A percentile compares a stretch with the other conserved stretches of the same genome.
phyloP scores from a whole-genome alignment of 2,888 invertebrate genomes.

The Temnothorax rugatulus region DNA sequence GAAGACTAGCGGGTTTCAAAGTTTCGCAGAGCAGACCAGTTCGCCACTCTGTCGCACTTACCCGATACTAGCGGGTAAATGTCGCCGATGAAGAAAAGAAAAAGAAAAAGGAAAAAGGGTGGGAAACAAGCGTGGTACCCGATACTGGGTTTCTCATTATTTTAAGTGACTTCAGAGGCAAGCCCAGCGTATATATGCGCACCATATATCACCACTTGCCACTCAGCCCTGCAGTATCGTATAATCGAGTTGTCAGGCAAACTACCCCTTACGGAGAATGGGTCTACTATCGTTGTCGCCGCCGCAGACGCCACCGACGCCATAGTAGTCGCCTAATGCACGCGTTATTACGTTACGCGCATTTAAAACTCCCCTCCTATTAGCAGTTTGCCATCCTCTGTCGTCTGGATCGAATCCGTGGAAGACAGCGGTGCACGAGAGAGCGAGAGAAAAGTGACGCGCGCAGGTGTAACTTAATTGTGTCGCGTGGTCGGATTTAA shows the following conservation, averaged over 20 bases:
- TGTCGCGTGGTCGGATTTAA: slow-evolving; percentile 68
- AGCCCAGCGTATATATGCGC: slow-evolving; percentile 71
- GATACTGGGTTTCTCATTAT: slow-evolving; percentile 77
- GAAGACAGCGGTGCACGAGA: slow-evolving; percentile 45
- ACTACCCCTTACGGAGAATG: slow-evolving; percentile 81
- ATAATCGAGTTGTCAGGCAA: slow-evolving; percentile 84
- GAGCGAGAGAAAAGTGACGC: slow-evolving; percentile 29
- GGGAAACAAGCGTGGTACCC: slow-evolving; percentile 66
- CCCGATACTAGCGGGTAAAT: slow-evolving; percentile 33
- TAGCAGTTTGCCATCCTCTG: slow-evolving; percentile 76
- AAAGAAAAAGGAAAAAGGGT: slow-evolving; percentile 40
- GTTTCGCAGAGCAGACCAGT: slow-evolving; percentile 14
- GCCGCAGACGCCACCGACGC: slow-evolving; percentile 77
- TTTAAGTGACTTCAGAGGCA: slow-evolving; percentile 75
- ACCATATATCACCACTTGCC: slow-evolving; percentile 81
- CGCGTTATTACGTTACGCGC: slow-evolving; percentile 79
- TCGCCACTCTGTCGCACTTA: slow-evolving; percentile 29
- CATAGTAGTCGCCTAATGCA: slow-evolving; percentile 78
- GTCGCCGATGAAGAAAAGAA: slow-evolving; percentile 57
- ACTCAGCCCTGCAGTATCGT: slow-evolving; percentile 80
- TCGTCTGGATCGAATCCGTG: slow-evolving; percentile 71
- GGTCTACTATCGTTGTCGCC: slow-evolving; percentile 77
- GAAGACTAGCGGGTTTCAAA: slow-evolving; percentile 28
- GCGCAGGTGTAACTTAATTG: slow-evolving; percentile 67
- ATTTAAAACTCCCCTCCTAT: slow-evolving; percentile 80